phyloP scores from a whole-genome alignment of 2,113 vertebrate genomes.

The Saimiri boliviensis region DNA sequence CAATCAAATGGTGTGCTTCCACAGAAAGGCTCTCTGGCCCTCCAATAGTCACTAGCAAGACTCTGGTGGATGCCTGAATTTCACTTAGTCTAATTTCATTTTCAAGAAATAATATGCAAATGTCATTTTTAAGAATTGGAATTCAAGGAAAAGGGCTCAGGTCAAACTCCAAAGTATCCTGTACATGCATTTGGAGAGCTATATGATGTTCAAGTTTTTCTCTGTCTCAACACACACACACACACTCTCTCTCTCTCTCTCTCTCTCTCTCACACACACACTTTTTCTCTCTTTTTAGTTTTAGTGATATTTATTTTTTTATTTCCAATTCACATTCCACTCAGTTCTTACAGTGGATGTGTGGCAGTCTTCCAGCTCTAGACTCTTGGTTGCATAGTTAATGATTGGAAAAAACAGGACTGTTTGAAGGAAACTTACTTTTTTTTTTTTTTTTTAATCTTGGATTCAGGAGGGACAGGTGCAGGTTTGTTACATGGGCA shows the following conservation, averaged over 20 bases:
- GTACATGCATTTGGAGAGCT: background rate
- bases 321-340: conserved; percentile 26
- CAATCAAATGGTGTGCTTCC: background rate
- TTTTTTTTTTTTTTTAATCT: background rate
- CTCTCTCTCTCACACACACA: background rate
- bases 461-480: too few species aligned
- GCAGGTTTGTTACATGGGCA: too few species aligned
- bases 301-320: conserved; percentile 36
- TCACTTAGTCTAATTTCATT: background rate
- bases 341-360: background rate
- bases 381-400: conserved; percentile 20
- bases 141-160: background rate
- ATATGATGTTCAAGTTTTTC: background rate
- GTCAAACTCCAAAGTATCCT: background rate
- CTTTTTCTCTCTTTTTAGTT: background rate
- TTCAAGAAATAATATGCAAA: background rate
- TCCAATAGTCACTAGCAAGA: background rate
- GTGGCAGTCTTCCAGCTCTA: background rate
- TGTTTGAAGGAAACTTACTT: conserved; percentile 41
- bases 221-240: background rate
- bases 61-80: background rate
- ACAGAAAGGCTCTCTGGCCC: background rate
- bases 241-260: background rate
- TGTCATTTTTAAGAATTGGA: background rate
- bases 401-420: conserved; percentile 13